Evolutionary conservation across 1,140 invertebrate species (phyloP).

Genomic region (Littorina saxatilis): DNA sequence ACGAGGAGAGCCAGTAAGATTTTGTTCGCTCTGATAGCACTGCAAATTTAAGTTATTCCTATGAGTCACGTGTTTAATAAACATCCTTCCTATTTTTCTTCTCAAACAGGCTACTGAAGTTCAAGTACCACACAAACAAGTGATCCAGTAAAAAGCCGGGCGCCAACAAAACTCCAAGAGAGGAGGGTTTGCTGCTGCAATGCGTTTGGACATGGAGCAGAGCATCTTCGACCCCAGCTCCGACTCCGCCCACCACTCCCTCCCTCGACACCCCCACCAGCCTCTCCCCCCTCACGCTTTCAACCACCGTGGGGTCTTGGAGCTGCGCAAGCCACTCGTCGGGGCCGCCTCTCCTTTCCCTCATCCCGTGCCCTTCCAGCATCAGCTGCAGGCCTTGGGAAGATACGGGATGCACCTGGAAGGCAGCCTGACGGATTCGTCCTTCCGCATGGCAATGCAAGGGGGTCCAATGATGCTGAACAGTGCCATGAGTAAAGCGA

Average conservation of each 20-base stretch:
- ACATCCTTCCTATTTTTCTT: too few relatives aligned
- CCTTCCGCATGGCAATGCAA: too few relatives aligned
- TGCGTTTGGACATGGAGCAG: slow-evolving; percentile 44
- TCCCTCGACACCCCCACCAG: slow-evolving; percentile 8
- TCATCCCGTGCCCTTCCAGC: slow-evolving; percentile 3
- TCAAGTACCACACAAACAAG: too few relatives aligned
- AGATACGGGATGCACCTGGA: neutral
- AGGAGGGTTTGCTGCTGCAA: too few relatives aligned
- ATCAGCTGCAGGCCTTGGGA: neutral
- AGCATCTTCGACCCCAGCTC: slow-evolving; percentile 18
- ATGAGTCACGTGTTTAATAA: too few relatives aligned
- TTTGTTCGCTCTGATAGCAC: too few relatives aligned
- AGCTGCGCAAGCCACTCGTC: slow-evolving; percentile 34
- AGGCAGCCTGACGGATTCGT: neutral
- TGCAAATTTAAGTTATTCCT: too few relatives aligned
- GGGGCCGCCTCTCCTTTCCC: neutral
- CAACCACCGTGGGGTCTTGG: slow-evolving; percentile 28
- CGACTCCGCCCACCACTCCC: neutral
- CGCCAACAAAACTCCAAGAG: too few relatives aligned
- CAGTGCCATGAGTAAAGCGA: too few relatives aligned
- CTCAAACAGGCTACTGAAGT: too few relatives aligned
- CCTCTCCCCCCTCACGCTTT: neutral
- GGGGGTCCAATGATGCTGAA: neutral
- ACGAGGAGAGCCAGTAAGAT: too few relatives aligned
- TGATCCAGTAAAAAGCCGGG: too few relatives aligned